These are phyloP conservation scores for Ramazzottius varieornatus DNA, from an alignment of 2,888 invertebrate genomes.

Conservation along the genomic window DNA sequence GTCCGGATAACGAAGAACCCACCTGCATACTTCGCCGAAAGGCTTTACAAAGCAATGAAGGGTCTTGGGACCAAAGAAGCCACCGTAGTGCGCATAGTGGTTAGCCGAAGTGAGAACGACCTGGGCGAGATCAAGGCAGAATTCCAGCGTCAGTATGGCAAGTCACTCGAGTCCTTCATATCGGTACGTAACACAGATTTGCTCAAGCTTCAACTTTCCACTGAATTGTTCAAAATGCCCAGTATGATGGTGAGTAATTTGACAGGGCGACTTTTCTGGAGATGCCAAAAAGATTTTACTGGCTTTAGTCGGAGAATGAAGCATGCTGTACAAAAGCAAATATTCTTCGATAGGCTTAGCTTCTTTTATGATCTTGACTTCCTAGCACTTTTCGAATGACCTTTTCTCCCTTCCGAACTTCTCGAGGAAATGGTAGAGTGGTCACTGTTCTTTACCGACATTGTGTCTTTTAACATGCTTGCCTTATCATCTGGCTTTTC, in stretches of 20 bases:
- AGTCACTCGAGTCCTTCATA: not conserved
- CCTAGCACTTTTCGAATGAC: no score
- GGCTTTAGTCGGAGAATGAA: not conserved
- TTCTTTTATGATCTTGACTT: no score
- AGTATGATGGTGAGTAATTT: no score
- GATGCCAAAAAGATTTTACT: not conserved
- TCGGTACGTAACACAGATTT: not conserved
- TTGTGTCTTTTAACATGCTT: no score
- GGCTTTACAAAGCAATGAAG: not conserved
- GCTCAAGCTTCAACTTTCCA: no score
- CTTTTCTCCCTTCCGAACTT: no score
- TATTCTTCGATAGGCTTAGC: no score
- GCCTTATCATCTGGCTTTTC: no score
- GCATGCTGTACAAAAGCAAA: no score
- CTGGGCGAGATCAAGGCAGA: not conserved
- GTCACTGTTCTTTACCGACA: no score
- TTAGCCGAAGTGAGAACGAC: not conserved
- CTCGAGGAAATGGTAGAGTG: no score
- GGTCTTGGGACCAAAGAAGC: not conserved
- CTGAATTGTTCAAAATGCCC: no score
- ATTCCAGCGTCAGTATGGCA: not conserved
- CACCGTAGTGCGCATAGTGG: not conserved
- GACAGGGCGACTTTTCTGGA: conserved; percentile 1
- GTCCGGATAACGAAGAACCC: not conserved
- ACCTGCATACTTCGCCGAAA: not conserved